Evolutionary conservation across 1,140 invertebrate species (phyloP).

Genomic region (Brachionus sp.): DNA sequence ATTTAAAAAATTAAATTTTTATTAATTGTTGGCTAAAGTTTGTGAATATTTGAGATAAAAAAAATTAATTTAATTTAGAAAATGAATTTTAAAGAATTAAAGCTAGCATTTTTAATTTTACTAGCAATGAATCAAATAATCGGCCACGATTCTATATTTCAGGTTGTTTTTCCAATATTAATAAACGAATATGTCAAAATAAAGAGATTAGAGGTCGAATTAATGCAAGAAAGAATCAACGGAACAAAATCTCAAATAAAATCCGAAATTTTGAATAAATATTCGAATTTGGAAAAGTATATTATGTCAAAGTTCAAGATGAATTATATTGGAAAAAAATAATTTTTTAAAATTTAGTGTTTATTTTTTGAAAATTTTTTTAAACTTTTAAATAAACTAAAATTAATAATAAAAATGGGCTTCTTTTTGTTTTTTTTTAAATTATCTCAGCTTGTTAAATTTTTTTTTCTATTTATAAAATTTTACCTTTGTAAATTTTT

Average conservation of each 20-base stretch:
- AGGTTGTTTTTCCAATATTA: neutral
- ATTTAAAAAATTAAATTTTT: too few species aligned
- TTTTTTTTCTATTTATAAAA: neutral
- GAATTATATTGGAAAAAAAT: slow-evolving; percentile 23
- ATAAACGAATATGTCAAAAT: slow-evolving; percentile 17
- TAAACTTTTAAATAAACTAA: too few species aligned
- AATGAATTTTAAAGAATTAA: slow-evolving; percentile 1
- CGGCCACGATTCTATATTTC: neutral
- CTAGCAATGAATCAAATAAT: neutral
- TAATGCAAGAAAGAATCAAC: neutral
- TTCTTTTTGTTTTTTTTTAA: too few species aligned
- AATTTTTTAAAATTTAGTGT: neutral
- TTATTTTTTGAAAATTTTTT: neutral
- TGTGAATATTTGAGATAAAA: too few species aligned
- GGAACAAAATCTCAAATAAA: neutral
- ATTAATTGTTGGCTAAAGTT: too few species aligned
- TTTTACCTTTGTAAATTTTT: neutral
- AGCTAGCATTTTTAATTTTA: neutral
- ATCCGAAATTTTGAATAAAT: neutral
- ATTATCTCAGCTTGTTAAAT: neutral
- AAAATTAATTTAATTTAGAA: too few species aligned
- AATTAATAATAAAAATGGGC: too few species aligned
- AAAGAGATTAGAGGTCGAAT: neutral
- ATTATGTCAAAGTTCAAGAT: neutral
- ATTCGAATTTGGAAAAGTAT: neutral